Base-by-base conservation (phyloP, 2,888 invertebrate species). In the Nomada hirtipes region DNA sequence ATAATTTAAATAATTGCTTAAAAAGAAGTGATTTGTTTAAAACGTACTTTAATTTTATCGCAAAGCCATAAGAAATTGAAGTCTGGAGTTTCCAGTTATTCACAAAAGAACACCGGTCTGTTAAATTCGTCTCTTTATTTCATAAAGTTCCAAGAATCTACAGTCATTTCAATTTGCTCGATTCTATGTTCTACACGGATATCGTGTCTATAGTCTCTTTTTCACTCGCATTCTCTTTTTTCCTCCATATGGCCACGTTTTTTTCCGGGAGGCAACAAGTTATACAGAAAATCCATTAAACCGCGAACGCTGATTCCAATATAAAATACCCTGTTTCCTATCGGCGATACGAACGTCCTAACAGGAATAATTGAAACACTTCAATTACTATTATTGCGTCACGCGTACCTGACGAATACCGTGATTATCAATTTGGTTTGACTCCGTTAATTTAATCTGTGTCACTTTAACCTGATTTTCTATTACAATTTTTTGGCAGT, bases 201-300 rank as follows among this genome's bases (percentile, higher is more conserved):
- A 50, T 15, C 26, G 2, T 52, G 52, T 52, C n/a, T n/a, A 29
- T 20, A 26, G 2, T 23, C 1, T n/a, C 0, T n/a, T 57, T 36
- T 9, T 23, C n/a, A 36, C n/a, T 18, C 23, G 4, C 23, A 10
- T 4, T 13, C 18, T 44, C 20, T 23, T n/a, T 61, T 20, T 13
- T 18, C 36, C 53, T 23, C 1, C 4, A 26, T 26, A n/a, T 4
- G 9, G 59, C 47, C 53, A 65, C 53, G n/a, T 55, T 72, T 68
- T 52, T 80, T 59, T 47, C 18, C 20, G 52, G 9, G 26, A 4
- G 64, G 29, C n/a, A 44, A 42, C 71, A 61, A 77, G 57, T 76
- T 79, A 57, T 71, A 76, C 53, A 29, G 42, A 55, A 77, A 76
- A 76, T 63, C 55, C 20, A 77, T 77, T 71, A 61, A 79, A 55